Evolutionary conservation across 2,888 invertebrate species (phyloP), one percentile per base, ranked within the genome.

Genomic region (Eupithecia insigniata): DNA sequence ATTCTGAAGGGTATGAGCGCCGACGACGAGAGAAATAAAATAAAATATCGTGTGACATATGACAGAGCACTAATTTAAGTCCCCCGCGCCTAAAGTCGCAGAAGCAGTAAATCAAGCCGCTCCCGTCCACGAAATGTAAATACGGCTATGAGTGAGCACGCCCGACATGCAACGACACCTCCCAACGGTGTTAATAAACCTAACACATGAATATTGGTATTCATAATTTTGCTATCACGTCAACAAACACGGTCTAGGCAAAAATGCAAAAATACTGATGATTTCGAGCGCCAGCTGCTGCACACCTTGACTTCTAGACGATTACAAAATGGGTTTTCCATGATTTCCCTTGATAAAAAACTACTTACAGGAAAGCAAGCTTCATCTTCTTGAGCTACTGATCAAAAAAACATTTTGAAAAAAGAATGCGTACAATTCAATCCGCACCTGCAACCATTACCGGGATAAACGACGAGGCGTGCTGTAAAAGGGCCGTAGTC

Each of bases 11-110:
- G 88, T 90, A 88, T 87, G 82, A 83, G 80, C 87, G 81, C 80
- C 78, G 81, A 80, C 65, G 83, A 83, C 80, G 81, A 79, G 84
- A 84, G 86, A 83, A 88, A 85, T 83, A 87, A 89, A 90, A 91
- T 89, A 90, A 92, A 89, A 90, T 89, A 86, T 89, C 85, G 85
- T 89, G 89, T 89, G 92, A 92, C 91, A 92, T 87, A 89, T 88
- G 89, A 89, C 90, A 87, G 85, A 85, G 86, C 87, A 90, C 89
- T 92, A 92, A 93, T 92, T 93, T 90, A 92, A 90, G 85, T 87
- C 85, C 87, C 90, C 87, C 86, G 86, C 86, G 85, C 81, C 85
- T 85, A 80, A 85, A 84, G 87, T 81, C 84, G 82, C 84, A 86
- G 87, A 85, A 85, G 81, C 88, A 78, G 88, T 93, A 92, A 92